Conservation (phyloP, 1,140 invertebrate species). For the Aphaenogaster rudis region DNA sequence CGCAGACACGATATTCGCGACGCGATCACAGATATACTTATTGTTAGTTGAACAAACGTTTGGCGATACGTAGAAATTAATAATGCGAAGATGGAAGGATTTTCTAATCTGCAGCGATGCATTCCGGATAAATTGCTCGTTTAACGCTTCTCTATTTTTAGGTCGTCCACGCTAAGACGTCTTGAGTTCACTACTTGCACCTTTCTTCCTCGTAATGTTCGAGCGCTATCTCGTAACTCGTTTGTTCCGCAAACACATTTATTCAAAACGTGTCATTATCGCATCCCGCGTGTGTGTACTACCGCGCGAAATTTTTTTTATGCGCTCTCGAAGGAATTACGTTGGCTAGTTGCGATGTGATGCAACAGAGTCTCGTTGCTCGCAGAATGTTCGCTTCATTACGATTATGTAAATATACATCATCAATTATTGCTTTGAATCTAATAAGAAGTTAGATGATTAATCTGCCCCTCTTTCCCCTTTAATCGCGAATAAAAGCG, state of each 20-base stretch:
- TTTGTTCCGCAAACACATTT: constrained; percentile 63
- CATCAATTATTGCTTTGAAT: background rate
- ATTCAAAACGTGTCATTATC: constrained; percentile 49
- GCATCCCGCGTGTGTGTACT: constrained; percentile 23
- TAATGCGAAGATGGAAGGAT: background rate
- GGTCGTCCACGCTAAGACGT: background rate
- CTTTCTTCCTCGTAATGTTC: constrained; percentile 8
- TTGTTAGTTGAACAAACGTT: background rate
- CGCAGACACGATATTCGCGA: background rate
- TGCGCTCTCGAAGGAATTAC: background rate
- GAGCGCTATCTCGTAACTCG: constrained; percentile 41
- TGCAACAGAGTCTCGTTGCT: background rate
- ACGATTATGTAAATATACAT: background rate
- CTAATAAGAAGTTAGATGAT: background rate
- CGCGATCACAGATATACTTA: background rate
- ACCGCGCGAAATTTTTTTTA: constrained; percentile 28
- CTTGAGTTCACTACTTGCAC: background rate
- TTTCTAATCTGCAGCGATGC: background rate
- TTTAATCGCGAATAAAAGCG: background rate
- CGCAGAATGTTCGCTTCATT: background rate
- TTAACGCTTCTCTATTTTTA: constrained; percentile 1
- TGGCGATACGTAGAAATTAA: background rate
- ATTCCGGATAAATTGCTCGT: background rate
- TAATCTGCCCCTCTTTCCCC: too few relatives aligned
- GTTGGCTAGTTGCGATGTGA: background rate